A percentile compares a stretch with the other conserved stretches of the same genome.
Evolutionary conservation across 2,888 invertebrate genomes (phyloP).

Genomic region (Drosophila niveifrons): DNA sequence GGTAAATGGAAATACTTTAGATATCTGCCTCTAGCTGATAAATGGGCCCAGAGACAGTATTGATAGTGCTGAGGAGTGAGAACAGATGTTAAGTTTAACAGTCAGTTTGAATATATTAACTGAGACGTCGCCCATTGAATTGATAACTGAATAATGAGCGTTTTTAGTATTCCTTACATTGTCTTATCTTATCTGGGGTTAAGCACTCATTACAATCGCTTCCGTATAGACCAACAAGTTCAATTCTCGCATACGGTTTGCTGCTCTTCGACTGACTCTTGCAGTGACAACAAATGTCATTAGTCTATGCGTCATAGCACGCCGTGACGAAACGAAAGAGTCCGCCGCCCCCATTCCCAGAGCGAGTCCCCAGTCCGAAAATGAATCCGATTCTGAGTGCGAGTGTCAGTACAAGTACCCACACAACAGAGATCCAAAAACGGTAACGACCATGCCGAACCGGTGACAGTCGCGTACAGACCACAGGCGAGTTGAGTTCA

Average conservation of each 20-base stretch:
- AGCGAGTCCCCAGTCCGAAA: conserved; percentile 11
- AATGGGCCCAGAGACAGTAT: conserved; percentile 11
- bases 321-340: conserved; percentile 63
- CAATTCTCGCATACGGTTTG: conserved; percentile 9
- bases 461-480: conserved; percentile 65
- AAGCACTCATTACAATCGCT: conserved; percentile 38
- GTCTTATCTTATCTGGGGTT: conserved; percentile 42
- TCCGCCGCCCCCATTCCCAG: conserved; percentile 1
- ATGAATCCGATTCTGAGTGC: conserved; percentile 14
- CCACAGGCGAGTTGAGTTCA: conserved; percentile 65
- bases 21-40: conserved; percentile 30
- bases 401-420: conserved; percentile 20
- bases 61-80: background rate
- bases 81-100: conserved; percentile 6
- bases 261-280: conserved; percentile 23
- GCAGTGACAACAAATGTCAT: conserved; percentile 44
- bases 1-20: conserved; percentile 43
- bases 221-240: conserved; percentile 16
- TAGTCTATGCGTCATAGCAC: conserved; percentile 64
- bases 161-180: conserved; percentile 9
- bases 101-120: conserved; percentile 1
- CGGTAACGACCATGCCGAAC: conserved; percentile 34
- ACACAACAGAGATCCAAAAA: conserved; percentile 42
- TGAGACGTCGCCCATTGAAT: background rate
- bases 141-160: conserved; percentile 13